A percentile compares a stretch with the other conserved stretches of the same genome.
These are phyloP conservation scores for Parapristionchus giblindavisi DNA, from an alignment of 2,888 invertebrate genomes.

Conservation along the genomic window DNA sequence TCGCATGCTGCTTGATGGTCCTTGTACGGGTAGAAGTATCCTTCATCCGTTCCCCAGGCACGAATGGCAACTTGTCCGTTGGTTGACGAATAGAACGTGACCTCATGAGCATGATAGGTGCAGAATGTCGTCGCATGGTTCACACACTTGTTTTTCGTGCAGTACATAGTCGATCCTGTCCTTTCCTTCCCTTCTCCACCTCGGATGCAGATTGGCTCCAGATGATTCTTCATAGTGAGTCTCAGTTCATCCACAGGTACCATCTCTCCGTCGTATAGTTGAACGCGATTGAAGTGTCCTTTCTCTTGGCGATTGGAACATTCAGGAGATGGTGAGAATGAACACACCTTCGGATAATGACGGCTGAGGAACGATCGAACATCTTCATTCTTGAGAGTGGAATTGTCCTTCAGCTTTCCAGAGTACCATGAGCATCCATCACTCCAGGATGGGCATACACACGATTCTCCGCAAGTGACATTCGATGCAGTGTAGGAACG, in stretches of 20 bases:
- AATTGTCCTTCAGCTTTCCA: not conserved
- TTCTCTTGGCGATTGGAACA: not conserved
- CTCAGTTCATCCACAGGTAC: not conserved
- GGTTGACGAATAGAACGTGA: not conserved
- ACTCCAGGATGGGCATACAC: not conserved
- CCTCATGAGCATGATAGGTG: not conserved
- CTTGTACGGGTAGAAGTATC: not conserved
- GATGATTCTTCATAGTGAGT: not conserved
- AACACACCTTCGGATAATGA: not conserved
- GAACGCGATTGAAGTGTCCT: not conserved
- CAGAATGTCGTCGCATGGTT: slow-evolving; percentile 5
- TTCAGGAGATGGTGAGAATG: not conserved
- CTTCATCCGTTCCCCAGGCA: not conserved
- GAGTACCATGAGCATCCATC: not conserved
- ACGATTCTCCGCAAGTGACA: not conserved
- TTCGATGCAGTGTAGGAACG: not conserved
- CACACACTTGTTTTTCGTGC: not conserved
- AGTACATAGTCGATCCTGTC: not conserved
- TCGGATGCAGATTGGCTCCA: not conserved
- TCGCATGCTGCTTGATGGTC: not conserved
- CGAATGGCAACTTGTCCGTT: not conserved
- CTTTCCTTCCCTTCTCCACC: not conserved
- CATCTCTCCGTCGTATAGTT: not conserved
- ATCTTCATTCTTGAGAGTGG: not conserved
- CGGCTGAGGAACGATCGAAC: not conserved